Conservation (phyloP, 2,888 invertebrate genomes). For the Leptothorax acervorum region DNA sequence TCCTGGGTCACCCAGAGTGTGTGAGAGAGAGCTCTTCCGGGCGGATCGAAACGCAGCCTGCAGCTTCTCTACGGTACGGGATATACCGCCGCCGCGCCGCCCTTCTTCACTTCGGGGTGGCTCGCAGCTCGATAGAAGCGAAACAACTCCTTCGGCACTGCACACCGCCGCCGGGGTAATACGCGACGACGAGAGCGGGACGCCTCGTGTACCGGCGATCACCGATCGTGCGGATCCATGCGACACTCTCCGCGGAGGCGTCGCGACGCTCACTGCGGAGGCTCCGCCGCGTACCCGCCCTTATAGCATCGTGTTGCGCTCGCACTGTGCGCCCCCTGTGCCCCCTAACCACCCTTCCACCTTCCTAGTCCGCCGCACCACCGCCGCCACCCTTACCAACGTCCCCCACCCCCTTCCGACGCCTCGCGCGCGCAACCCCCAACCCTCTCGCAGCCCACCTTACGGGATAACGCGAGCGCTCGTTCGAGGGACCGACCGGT, state of each 20-base stretch:
- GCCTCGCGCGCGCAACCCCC: constrained; percentile 61
- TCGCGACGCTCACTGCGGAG: constrained; percentile 85
- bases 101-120: constrained; percentile 19
- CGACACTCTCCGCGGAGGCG: constrained; percentile 76
- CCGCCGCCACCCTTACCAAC: constrained; percentile 22
- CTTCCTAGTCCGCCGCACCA: constrained; percentile 48
- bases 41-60: constrained; percentile 56
- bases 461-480: constrained; percentile 74
- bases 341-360: constrained; percentile 50
- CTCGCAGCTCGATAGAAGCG: constrained; percentile 40
- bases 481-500: constrained; percentile 73
- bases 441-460: constrained; percentile 61
- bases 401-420: constrained; percentile 58
- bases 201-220: constrained; percentile 73
- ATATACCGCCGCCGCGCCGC: constrained; percentile 21
- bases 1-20: constrained; percentile 22
- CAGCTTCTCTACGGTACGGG: constrained; percentile 42
- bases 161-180: constrained; percentile 39
- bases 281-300: constrained; percentile 84
- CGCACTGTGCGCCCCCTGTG: constrained; percentile 67
- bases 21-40: constrained; percentile 38
- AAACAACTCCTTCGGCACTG: constrained; percentile 47
- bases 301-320: constrained; percentile 84
- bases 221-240: constrained; percentile 50
- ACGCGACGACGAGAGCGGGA: constrained; percentile 52